Percentiles rank a stretch among this genome's conserved stretches.
phyloP scores from a whole-genome alignment of 1,140 invertebrate genomes.

The Mya arenaria region DNA sequence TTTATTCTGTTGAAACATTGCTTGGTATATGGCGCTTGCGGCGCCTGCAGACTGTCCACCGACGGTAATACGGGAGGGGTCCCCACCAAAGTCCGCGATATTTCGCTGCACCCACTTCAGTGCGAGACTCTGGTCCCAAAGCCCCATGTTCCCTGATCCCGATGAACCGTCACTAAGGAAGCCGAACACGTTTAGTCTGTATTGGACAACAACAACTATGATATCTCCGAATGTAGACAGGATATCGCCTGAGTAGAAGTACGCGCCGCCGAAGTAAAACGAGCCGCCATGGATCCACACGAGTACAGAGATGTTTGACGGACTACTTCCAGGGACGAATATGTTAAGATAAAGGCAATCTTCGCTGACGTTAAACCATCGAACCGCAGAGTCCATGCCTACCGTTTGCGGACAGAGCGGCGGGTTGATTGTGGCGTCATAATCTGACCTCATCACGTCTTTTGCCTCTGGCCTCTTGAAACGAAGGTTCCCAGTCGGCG shows the following conservation, averaged over 20 bases:
- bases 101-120: slow-evolving; percentile 89
- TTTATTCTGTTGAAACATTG: slow-evolving; percentile 26
- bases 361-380: not conserved
- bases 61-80: slow-evolving; percentile 94
- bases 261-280: slow-evolving; percentile 92
- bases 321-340: slow-evolving; percentile 42
- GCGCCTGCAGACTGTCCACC: slow-evolving; percentile 97
- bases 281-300: slow-evolving; percentile 88
- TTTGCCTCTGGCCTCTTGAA: slow-evolving; percentile 6
- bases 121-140: slow-evolving; percentile 92
- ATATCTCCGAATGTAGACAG: slow-evolving; percentile 89
- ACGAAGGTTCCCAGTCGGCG: slow-evolving; percentile 4
- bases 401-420: not conserved
- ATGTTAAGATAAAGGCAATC: slow-evolving; percentile 58
- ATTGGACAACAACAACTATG: slow-evolving; percentile 88
- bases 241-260: slow-evolving; percentile 91
- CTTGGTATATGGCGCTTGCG: slow-evolving; percentile 92
- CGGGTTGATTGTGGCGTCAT: not conserved
- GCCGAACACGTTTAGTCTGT: slow-evolving; percentile 92
- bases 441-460: not conserved
- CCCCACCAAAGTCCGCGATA: slow-evolving; percentile 93
- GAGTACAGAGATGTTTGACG: slow-evolving; percentile 9
- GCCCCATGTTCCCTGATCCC: slow-evolving; percentile 75
- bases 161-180: slow-evolving; percentile 84
- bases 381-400: not conserved